Base-by-base conservation (phyloP, 2,888 invertebrate genomes). In the Morinoia aosen region DNA sequence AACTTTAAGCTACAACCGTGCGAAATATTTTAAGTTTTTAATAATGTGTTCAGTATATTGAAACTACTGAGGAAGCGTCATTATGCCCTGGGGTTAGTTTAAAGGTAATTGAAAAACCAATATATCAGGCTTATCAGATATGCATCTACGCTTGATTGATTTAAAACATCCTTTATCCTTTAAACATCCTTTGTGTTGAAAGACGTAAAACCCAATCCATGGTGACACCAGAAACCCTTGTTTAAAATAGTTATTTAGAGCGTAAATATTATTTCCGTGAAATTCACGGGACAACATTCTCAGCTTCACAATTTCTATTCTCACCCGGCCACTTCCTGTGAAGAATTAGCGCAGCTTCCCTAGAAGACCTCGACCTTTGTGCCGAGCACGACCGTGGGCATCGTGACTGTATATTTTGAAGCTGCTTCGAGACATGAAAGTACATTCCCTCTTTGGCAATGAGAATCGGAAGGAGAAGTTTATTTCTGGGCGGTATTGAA, bases 391-490 rank as follows among this genome's bases (percentile, higher is more conserved):
- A 90, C 90, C 90, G 90, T 40, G 48, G 39, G 90, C 40, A 40
- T 90, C 90, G 90, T 48, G 39, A 40, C 14, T 39, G 48, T 90
- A 48, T 90, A 90, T 39, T 48, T 39, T 90, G 90, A 40, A 19
- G 2, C 16, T 90, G 90, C 19, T 40, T 90, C 40, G 40, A 90
- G 48, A 90, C 90, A 48, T 90, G 90, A 90, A 90, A 40, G 90
- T 48, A 90, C 90, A 90, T 90, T 90, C 90, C 90, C 19, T 90
- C 48, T 14, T 48, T 48, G 40, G 40, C 40, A 40, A 90, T 90
- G 90, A 90, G 90, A 90, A 90, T 90, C 90, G 57, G 93, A 93
- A 93, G 93, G 93, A 56, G 57, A 57, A 39, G 93, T 93, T 93
- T 93, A 93, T 93, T 93, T 93, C 57, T 57, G 57, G 33, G 57